Evolutionary conservation across 2,888 invertebrate species (phyloP).

Genomic region (Spicauda simplicius): DNA sequence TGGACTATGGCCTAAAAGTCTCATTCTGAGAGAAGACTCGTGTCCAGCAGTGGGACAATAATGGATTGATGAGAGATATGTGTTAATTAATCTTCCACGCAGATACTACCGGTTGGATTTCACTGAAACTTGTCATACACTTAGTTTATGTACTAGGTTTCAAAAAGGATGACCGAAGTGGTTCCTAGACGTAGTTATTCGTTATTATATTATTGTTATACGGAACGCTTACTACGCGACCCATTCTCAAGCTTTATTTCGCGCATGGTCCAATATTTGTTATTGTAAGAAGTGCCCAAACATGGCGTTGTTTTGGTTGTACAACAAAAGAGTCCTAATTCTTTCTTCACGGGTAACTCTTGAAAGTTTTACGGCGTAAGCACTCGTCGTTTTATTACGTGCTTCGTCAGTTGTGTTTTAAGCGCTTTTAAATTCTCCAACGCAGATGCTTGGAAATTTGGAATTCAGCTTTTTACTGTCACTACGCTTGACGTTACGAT

Average conservation of each 20-base stretch:
- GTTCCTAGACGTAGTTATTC: no score
- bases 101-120: no score
- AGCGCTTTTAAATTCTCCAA: conserved; percentile 48
- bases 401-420: conserved; percentile 46
- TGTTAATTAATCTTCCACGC: no score
- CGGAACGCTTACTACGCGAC: not conserved
- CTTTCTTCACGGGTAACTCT: conserved; percentile 61
- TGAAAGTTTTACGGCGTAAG: conserved; percentile 69
- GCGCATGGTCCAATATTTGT: conserved; percentile 59
- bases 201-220: not conserved
- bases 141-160: no score
- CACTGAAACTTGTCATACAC: no score
- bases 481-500: not conserved
- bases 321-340: conserved; percentile 75
- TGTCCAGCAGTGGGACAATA: no score
- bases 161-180: no score
- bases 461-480: not conserved
- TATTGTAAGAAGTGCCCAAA: conserved; percentile 74
- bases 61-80: no score
- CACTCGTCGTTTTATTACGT: conserved; percentile 58
- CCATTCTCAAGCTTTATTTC: conserved; percentile 19
- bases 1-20: no score
- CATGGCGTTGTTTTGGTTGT: conserved; percentile 78
- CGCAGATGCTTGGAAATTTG: conserved; percentile 33
- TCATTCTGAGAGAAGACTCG: no score